These are phyloP conservation scores for Malurus elegans DNA, from an alignment of 2,113 vertebrate species.

Conservation along the genomic window DNA sequence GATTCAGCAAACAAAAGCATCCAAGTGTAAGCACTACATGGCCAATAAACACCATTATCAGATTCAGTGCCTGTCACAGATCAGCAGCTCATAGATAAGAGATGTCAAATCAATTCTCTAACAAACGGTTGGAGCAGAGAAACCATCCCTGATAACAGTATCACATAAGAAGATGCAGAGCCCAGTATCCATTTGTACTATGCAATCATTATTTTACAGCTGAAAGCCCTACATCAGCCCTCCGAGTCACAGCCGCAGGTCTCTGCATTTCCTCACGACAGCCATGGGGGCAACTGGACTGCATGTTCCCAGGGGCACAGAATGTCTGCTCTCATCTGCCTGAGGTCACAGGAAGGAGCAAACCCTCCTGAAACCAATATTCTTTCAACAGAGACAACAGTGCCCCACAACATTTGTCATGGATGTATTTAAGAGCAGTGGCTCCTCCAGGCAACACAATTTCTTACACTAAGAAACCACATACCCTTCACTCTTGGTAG, in stretches of 20 bases:
- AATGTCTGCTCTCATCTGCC: background rate
- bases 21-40: background rate
- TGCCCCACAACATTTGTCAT: rapidly evolving
- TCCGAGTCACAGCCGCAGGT: background rate
- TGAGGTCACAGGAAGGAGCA: background rate
- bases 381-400: background rate
- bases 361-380: background rate
- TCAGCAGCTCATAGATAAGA: background rate
- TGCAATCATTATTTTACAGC: background rate
- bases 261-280: background rate
- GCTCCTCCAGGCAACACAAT: background rate
- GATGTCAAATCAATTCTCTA: constrained; percentile 9
- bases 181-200: background rate
- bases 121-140: background rate
- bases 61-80: background rate
- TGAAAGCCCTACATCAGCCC: background rate
- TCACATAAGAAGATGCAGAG: background rate
- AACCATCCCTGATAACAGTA: background rate
- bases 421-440: background rate
- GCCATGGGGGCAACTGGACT: background rate
- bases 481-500: constrained; percentile 86
- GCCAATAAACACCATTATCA: background rate
- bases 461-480: background rate
- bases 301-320: rapidly evolving
- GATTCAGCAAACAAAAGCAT: background rate